Base-by-base conservation (phyloP, 2,797 vertebrate species). In the Sebastes trivittatus region DNA sequence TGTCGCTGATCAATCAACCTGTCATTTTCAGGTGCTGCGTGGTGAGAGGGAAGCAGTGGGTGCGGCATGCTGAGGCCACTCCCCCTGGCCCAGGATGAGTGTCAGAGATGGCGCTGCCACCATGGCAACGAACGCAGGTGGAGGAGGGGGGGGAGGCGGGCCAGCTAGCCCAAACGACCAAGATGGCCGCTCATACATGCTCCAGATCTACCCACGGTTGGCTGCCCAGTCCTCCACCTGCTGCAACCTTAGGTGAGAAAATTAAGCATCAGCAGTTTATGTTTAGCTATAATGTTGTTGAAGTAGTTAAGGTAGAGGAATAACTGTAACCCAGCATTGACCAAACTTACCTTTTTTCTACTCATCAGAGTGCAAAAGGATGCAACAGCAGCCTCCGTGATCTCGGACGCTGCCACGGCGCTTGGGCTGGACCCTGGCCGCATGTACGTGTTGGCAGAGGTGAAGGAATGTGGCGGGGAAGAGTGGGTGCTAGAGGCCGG, bases 401-500 rank as follows among this genome's bases (percentile, higher is more conserved):
- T 99, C 90, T 94, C 85, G 9, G 97, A 98, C 0, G 96, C 95
- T 11, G 94, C 98, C 0, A 90, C 92, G 52, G 94, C 92, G 54
- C 94, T 95, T 81, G 96, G 97, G 11, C 94, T 99, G 91, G 98
- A 99, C 14, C 81, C 93, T 49, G 90, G 94, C 0, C 96, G 96
- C 72, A 88, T 94, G 87, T 99, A 99, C 0, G 97, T 98, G 63
- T 92, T 99, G 1, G 98, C 97, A 55, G 98, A 99, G 91, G 98
- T 99, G 86, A 99, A 99, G 83, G 98, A 99, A 89, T 96, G 97
- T 0, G 98, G 98, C 0, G 98, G 98, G 18, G 98, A 99, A 87
- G 98, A 99, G 86, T 99, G 98, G 98, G 96, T 99, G 4, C 95
- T 99, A 38, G 98, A 99, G 60, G 94, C 96, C 2, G 97, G 95